phyloP scores from a whole-genome alignment of 1,140 invertebrate species.

The Heterodera schachtii region DNA sequence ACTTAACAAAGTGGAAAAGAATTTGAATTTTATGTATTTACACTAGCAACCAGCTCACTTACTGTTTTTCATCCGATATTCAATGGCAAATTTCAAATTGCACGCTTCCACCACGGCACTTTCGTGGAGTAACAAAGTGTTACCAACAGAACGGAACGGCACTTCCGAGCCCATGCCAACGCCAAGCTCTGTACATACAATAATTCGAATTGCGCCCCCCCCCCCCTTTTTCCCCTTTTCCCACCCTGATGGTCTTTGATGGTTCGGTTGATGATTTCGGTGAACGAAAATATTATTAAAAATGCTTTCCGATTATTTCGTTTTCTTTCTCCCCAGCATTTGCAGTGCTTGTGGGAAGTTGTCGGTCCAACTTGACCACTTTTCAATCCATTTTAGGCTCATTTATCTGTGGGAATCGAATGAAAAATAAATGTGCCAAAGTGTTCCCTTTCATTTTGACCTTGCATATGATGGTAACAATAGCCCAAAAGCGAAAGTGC shows the following conservation, averaged over 20 bases:
- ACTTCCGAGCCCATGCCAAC: slow-evolving; percentile 98
- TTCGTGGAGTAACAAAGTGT: slow-evolving; percentile 90
- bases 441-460: too few species aligned
- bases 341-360: slow-evolving; percentile 83
- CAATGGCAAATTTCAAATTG: slow-evolving; percentile 96
- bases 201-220: neutral
- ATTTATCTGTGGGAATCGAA: slow-evolving; percentile 75
- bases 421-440: too few species aligned
- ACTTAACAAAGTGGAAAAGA: slow-evolving; percentile 68
- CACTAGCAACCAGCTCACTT: too few species aligned
- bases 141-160: slow-evolving; percentile 92
- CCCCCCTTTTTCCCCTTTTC: neutral
- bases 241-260: slow-evolving; percentile 87
- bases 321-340: neutral
- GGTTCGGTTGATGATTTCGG: slow-evolving; percentile 92
- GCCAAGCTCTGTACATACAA: slow-evolving; percentile 76
- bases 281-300: slow-evolving; percentile 70
- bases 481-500: slow-evolving; percentile 90
- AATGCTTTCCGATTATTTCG: neutral
- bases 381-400: slow-evolving; percentile 75
- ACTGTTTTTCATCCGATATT: slow-evolving; percentile 94
- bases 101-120: slow-evolving; percentile 96
- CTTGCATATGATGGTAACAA: slow-evolving; percentile 83
- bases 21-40: slow-evolving; percentile 11
- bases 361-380: slow-evolving; percentile 87